Percentiles rank a stretch among this genome's conserved stretches.
Conservation (phyloP, 2,113 vertebrate species). For the Silurus asotus region DNA sequence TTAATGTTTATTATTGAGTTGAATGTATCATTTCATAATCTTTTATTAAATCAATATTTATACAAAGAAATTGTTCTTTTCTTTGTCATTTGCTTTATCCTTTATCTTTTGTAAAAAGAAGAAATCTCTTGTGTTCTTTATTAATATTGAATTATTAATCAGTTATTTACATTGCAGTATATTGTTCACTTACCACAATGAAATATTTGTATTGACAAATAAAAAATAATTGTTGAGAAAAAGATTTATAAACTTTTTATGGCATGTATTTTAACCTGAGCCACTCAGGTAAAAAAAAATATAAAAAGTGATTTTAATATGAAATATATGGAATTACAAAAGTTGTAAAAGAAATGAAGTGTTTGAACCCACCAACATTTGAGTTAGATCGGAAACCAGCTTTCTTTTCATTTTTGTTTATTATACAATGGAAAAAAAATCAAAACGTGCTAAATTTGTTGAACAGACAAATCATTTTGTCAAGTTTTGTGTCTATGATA, state of each 20-base stretch:
- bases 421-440: not conserved
- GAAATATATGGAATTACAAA: not conserved
- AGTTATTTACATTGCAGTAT: not conserved
- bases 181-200: not conserved
- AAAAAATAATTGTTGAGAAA: not conserved
- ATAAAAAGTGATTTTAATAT: not conserved
- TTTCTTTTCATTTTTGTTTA: not conserved
- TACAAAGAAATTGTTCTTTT: not conserved
- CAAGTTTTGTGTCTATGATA: not conserved
- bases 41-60: not conserved
- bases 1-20: slow-evolving; percentile 17
- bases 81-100: not conserved
- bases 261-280: not conserved
- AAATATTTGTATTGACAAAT: not conserved
- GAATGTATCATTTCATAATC: slow-evolving; percentile 4
- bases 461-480: not conserved
- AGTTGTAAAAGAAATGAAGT: not conserved
- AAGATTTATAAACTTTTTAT: not conserved
- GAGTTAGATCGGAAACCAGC: not conserved
- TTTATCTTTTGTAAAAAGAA: not conserved
- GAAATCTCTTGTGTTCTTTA: not conserved
- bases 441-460: not conserved
- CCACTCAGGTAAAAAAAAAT: no score
- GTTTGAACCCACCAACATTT: not conserved
- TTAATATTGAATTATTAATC: not conserved